These are phyloP conservation scores for Adelognathus sp. DNA, from an alignment of 2,888 invertebrate species.

Conservation along the genomic window DNA sequence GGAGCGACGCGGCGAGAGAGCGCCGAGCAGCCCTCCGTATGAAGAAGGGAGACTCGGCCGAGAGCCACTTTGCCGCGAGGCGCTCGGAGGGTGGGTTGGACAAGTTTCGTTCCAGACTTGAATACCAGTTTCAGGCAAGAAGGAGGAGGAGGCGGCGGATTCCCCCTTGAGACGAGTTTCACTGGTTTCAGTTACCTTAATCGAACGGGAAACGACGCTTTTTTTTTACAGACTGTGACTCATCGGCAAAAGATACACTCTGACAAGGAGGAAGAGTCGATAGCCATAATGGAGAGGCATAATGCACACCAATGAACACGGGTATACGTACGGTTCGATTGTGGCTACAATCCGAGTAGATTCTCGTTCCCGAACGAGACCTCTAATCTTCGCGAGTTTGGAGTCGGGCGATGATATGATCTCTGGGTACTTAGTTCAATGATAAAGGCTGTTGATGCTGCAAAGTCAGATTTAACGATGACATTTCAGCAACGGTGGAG, in stretches of 20 bases:
- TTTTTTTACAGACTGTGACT: slow-evolving; percentile 15
- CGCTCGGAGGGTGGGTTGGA: slow-evolving; percentile 25
- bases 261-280: slow-evolving; percentile 24
- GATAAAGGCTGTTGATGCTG: neutral
- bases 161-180: slow-evolving; percentile 35
- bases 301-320: neutral
- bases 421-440: neutral
- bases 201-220: slow-evolving; percentile 46
- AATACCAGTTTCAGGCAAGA: slow-evolving; percentile 34
- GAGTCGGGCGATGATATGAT: slow-evolving; percentile 33
- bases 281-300: slow-evolving; percentile 27
- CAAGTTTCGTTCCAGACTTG: slow-evolving; percentile 16
- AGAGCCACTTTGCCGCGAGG: slow-evolving; percentile 58
- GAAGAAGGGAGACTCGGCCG: slow-evolving; percentile 57
- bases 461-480: neutral
- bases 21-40: slow-evolving; percentile 40
- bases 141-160: no score
- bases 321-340: slow-evolving; percentile 16
- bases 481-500: no score
- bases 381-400: slow-evolving; percentile 2
- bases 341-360: slow-evolving; percentile 38
- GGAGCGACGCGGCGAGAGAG: slow-evolving; percentile 64
- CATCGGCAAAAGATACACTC: slow-evolving; percentile 29
- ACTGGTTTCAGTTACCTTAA: slow-evolving; percentile 51
- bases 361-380: slow-evolving; percentile 20